A percentile compares a stretch with the other conserved stretches of the same genome.
phyloP scores from a whole-genome alignment of 1,140 invertebrate genomes.

The Phymastichus coffea region DNA sequence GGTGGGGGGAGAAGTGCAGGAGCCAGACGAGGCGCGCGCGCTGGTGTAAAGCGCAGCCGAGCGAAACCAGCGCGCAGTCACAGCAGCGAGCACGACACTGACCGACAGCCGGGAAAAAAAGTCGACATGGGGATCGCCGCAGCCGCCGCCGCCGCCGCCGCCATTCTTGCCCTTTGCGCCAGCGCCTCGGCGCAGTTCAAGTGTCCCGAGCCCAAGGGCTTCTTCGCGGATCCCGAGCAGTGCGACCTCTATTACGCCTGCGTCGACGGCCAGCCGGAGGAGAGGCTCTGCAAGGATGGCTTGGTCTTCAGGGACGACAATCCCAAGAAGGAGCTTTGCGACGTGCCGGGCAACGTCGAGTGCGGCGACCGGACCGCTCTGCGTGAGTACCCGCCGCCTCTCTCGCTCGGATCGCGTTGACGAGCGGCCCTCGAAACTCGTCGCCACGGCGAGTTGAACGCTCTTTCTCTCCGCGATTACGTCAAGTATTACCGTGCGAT shows the following conservation, averaged over 20 bases:
- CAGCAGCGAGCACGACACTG: slow-evolving; percentile 31
- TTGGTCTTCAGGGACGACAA: slow-evolving; percentile 77
- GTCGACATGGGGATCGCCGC: not conserved
- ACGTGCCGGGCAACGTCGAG: slow-evolving; percentile 77
- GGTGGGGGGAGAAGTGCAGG: slow-evolving; percentile 21
- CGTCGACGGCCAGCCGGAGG: slow-evolving; percentile 65
- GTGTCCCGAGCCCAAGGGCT: slow-evolving; percentile 74
- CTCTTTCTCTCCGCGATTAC: too few species aligned
- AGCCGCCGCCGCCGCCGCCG: not conserved
- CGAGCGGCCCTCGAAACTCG: too few species aligned
- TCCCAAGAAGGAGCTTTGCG: slow-evolving; percentile 73
- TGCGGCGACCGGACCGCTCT: slow-evolving; percentile 72
- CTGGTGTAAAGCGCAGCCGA: slow-evolving; percentile 43
- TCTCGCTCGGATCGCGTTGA: not conserved
- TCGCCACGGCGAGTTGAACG: too few species aligned
- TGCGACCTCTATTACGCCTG: slow-evolving; percentile 84
- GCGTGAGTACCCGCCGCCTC: slow-evolving; percentile 74
- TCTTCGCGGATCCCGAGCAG: slow-evolving; percentile 73
- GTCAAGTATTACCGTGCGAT: too few species aligned
- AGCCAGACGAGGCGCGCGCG: not conserved
- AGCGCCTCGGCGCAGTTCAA: slow-evolving; percentile 55
- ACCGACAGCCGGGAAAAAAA: slow-evolving; percentile 13
- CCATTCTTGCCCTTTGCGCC: not conserved
- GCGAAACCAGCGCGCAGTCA: slow-evolving; percentile 42
- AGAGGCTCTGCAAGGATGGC: slow-evolving; percentile 78